Conservation (phyloP, 2,797 vertebrate genomes). For the Acridotheres tristis region DNA sequence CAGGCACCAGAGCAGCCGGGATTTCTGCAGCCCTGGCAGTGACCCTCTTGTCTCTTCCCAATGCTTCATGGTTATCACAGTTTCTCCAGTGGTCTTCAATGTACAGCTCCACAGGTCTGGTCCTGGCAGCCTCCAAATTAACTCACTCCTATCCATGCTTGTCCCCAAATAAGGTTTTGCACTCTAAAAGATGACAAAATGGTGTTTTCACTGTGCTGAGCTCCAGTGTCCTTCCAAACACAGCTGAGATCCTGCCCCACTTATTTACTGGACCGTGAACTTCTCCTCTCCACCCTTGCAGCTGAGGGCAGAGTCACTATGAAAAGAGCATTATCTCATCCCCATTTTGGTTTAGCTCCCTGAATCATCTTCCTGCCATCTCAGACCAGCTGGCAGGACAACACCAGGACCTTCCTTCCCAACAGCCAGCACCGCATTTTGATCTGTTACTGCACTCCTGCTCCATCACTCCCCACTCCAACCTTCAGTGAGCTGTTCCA, state of each 20-base stretch:
- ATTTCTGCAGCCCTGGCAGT: not conserved
- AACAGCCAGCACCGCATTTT: not conserved
- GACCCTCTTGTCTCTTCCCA: not conserved
- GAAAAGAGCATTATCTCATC: not conserved
- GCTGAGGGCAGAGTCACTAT: not conserved
- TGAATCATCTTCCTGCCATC: slow-evolving; percentile 28
- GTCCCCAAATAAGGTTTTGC: not conserved
- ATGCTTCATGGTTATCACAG: rapidly evolving
- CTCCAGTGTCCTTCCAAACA: not conserved
- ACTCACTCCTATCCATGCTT: not conserved
- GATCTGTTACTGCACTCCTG: rapidly evolving
- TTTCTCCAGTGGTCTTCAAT: not conserved
- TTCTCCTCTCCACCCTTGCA: not conserved
- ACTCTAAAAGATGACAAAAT: not conserved
- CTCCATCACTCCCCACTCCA: not conserved
- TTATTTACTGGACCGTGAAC: not conserved
- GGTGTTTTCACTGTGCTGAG: not conserved
- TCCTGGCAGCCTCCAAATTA: not conserved
- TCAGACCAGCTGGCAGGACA: not conserved
- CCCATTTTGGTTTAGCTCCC: not conserved
- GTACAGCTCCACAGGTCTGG: not conserved
- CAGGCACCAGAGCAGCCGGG: rapidly evolving
- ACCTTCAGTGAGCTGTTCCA: not conserved
- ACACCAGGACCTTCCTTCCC: not conserved
- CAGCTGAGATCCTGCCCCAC: not conserved